Conservation (phyloP, 2,888 invertebrate species). For the Apodemia zela region DNA sequence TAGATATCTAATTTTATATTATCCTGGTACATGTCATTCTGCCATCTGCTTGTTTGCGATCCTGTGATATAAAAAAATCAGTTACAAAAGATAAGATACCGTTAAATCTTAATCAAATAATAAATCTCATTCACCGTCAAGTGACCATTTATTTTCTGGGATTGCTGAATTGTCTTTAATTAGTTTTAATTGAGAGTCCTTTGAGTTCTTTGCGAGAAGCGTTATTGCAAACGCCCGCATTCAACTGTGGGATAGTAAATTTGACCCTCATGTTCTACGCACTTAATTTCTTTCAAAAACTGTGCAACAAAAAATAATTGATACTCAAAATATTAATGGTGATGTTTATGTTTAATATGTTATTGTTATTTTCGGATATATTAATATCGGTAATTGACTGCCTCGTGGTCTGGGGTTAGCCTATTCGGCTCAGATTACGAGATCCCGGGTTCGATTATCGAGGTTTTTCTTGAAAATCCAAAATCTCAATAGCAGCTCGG, state of each 20-base stretch:
- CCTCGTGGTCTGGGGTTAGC: no score
- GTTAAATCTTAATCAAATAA: slow-evolving; percentile 48
- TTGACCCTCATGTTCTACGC: slow-evolving; percentile 55
- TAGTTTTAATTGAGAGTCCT: slow-evolving; percentile 76
- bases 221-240: slow-evolving; percentile 74
- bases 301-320: slow-evolving; percentile 25
- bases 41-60: no score
- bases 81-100: slow-evolving; percentile 32
- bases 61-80: no score
- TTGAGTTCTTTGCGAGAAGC: slow-evolving; percentile 60
- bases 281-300: slow-evolving; percentile 23
- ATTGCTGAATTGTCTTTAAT: slow-evolving; percentile 79
- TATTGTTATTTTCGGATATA: background rate
- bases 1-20: no score
- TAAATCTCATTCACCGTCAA: slow-evolving; percentile 72
- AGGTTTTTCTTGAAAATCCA: no score
- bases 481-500: no score
- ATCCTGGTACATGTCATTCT: no score
- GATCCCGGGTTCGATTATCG: no score
- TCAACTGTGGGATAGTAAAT: slow-evolving; percentile 45
- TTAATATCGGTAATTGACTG: no score
- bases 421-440: no score
- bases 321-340: slow-evolving; percentile 6
- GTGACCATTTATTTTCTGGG: slow-evolving; percentile 66
- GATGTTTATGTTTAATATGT: background rate